A percentile compares a stretch with the other conserved stretches of the same genome.
Evolutionary conservation across 2,113 vertebrate genomes (phyloP).

Genomic region (Oxyruncus cristatus): DNA sequence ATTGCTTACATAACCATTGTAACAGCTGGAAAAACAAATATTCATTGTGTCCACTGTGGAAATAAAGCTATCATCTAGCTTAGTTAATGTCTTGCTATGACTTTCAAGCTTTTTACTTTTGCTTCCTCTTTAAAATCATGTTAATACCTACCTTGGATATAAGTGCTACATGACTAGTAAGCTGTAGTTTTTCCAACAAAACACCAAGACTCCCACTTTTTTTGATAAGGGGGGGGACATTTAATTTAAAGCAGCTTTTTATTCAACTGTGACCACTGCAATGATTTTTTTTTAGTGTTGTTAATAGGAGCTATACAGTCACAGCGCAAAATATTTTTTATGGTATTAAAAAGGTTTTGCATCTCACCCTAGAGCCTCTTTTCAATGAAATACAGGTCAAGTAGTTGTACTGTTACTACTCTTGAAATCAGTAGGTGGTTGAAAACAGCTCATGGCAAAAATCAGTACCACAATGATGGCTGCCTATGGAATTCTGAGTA

Average conservation of each 20-base stretch:
- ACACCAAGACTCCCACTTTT: rapidly evolving
- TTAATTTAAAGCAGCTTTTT: not conserved
- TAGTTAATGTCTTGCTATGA: not conserved
- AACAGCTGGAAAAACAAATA: conserved; percentile 13
- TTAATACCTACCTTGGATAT: not conserved
- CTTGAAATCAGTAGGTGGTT: not conserved
- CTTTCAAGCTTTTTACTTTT: not conserved
- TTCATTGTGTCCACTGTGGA: not conserved
- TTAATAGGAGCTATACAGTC: not conserved
- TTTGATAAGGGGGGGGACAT: not conserved
- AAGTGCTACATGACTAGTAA: rapidly evolving
- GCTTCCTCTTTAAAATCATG: not conserved
- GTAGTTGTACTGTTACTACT: not conserved
- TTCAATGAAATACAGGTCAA: rapidly evolving
- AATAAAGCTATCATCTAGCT: not conserved
- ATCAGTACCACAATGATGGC: rapidly evolving
- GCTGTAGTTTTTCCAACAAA: not conserved
- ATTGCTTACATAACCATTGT: not conserved
- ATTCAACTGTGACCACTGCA: not conserved
- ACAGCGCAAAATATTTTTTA: not conserved
- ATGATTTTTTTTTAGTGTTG: not conserved
- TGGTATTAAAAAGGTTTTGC: not conserved
- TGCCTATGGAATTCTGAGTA: rapidly evolving
- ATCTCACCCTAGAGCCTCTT: not conserved
- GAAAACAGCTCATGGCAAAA: not conserved